Evolutionary conservation across 2,113 vertebrate species (phyloP), one percentile per base, ranked within the genome.

Genomic region (Anseranas semipalmata): DNA sequence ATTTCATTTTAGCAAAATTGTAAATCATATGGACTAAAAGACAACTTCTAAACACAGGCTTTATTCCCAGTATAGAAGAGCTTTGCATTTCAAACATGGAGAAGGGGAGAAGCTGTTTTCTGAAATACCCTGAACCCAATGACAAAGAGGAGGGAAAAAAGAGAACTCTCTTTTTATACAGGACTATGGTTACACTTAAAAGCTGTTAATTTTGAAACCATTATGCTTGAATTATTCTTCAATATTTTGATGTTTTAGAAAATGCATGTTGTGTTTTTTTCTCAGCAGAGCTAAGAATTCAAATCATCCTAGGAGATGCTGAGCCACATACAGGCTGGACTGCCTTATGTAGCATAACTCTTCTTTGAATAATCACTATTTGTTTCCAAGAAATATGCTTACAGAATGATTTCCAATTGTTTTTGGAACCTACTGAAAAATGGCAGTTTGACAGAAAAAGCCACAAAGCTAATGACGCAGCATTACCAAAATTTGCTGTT

Each of bases 101-200:
- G 8, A 19, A 68, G 15, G 10, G 24, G 39, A 37, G 7, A 65
- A 80, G 5, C 6, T 86, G 18, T 74, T 73, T 90, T 45, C 19
- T n/a, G 25, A 10, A 59, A 7, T 63, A 27, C 5, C 8, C 78
- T 92, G 62, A 63, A 58, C 18, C 3, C 3, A 10, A 27, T 48
- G 35, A 11, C 14, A 58, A 77, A 72, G 6, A 62, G 25, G 12
- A 7, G 33, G 48, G 46, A 22, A 50, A 71, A 66, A 16, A 33
- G 4, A 52, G 4, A 0, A 0, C 9, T 45, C 3, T 50, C 6
- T 50, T 6, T 76, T 60, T 58, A 11, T 28, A 41, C 20, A 10
- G 18, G 35, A 22, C 33, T 65, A 60, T 0, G 0, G 5, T 39
- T n/a, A 30, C 12, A 71, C 14, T 62, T 45, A 74, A 76, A 89